phyloP scores from a whole-genome alignment of 2,797 vertebrate genomes.

The Pempheris klunzingeri region DNA sequence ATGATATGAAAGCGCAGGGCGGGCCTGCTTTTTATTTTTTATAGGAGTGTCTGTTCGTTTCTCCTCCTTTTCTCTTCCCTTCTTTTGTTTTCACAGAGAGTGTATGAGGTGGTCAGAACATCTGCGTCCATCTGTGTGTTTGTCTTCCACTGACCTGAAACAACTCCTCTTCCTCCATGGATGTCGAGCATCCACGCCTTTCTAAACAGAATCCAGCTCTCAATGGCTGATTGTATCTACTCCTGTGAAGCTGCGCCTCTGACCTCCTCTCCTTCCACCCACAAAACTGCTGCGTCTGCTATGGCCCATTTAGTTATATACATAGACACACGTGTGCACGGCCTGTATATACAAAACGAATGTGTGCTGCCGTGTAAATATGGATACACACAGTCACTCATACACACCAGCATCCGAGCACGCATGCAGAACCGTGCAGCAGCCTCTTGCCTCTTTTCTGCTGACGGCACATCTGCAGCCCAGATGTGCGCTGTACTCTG shows the following conservation, averaged over 20 bases:
- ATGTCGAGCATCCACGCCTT: constrained; percentile 48
- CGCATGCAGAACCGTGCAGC: constrained; percentile 44
- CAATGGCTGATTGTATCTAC: constrained; percentile 67
- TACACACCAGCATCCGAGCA: constrained; percentile 52
- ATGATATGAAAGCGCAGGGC: constrained; percentile 1
- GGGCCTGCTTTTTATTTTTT: constrained; percentile 11
- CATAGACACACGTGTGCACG: constrained; percentile 63
- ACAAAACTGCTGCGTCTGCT: constrained; percentile 41
- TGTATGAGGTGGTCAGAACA: constrained; percentile 55
- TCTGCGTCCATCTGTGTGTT: constrained; percentile 53
- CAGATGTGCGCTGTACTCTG: constrained; percentile 72
- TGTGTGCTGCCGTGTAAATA: constrained; percentile 56
- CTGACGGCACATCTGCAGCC: constrained; percentile 67
- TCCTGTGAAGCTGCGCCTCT: constrained; percentile 47
- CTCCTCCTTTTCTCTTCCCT: not conserved
- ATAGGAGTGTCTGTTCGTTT: constrained; percentile 19
- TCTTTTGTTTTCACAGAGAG: constrained; percentile 27
- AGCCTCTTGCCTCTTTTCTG: constrained; percentile 30
- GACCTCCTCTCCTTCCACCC: constrained; percentile 53
- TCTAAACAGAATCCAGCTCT: constrained; percentile 65
- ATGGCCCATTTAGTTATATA: constrained; percentile 64
- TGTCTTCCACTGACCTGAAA: constrained; percentile 61
- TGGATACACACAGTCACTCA: constrained; percentile 39
- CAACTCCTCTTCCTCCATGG: constrained; percentile 50
- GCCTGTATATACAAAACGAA: constrained; percentile 41